phyloP scores from a whole-genome alignment of 2,797 vertebrate genomes.

The Girardinus metallicus region DNA sequence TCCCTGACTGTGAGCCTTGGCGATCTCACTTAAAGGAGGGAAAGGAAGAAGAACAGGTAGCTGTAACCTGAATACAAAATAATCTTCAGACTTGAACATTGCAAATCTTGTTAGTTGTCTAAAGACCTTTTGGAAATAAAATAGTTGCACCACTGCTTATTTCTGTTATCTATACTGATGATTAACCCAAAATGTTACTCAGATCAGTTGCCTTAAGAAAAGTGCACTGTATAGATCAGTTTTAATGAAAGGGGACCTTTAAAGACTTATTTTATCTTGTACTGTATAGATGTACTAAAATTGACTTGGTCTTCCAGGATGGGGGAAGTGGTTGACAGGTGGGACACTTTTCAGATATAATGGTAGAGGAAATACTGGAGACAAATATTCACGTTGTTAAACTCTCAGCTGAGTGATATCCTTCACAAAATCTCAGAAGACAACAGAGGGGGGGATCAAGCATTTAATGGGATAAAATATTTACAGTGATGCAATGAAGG shows the following conservation, averaged over 20 bases:
- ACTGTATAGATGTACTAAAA: background rate
- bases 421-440: background rate
- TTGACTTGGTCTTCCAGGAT: background rate
- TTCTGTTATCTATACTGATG: background rate
- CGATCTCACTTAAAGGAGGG: conserved; percentile 15
- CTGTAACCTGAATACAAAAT: conserved; percentile 33
- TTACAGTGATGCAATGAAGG: background rate
- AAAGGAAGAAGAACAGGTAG: conserved; percentile 7
- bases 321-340: background rate
- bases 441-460: background rate
- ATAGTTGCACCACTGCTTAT: background rate
- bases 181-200: background rate
- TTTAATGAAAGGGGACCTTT: background rate
- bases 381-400: background rate
- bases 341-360: background rate
- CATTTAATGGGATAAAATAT: background rate
- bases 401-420: background rate
- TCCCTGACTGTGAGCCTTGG: conserved; percentile 49
- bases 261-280: background rate
- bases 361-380: background rate
- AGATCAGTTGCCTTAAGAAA: background rate
- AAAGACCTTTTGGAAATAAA: background rate
- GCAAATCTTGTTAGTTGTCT: background rate
- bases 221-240: background rate
- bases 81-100: conserved; percentile 2